phyloP scores from a whole-genome alignment of 2,113 vertebrate genomes.

The Boleophthalmus pectinirostris region DNA sequence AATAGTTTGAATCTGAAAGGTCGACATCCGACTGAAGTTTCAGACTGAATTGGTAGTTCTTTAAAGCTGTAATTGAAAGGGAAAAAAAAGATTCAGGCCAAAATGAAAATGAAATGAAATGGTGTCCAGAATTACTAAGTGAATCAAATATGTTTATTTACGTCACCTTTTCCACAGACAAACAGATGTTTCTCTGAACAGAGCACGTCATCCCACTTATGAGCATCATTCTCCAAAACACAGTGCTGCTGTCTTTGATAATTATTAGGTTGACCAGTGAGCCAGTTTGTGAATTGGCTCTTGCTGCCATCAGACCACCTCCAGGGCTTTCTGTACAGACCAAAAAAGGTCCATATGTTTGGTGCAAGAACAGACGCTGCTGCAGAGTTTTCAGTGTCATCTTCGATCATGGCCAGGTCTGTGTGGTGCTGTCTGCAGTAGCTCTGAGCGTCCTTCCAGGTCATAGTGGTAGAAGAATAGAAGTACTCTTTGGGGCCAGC shows the following conservation, averaged over 20 bases:
- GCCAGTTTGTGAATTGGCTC: neutral
- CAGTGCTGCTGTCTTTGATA: neutral
- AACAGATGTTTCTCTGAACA: neutral
- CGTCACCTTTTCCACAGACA: neutral
- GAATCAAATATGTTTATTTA: neutral
- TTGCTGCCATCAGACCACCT: neutral
- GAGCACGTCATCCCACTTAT: neutral
- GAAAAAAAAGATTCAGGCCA: neutral
- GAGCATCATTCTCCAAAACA: neutral
- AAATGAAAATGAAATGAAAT: neutral
- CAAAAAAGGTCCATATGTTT: neutral
- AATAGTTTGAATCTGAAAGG: neutral
- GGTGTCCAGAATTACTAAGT: no score
- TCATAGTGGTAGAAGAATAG: neutral
- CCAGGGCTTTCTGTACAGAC: constrained; percentile 1
- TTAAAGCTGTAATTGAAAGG: neutral
- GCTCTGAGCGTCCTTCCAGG: neutral
- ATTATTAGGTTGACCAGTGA: neutral
- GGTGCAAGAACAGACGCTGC: neutral
- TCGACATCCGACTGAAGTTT: neutral
- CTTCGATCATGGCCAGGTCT: neutral
- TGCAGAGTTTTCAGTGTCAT: neutral
- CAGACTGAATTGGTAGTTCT: neutral
- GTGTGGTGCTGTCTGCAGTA: no score
- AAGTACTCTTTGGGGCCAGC: neutral